phyloP scores from a whole-genome alignment of 2,888 invertebrate genomes.

The Parochlus steinenii region DNA sequence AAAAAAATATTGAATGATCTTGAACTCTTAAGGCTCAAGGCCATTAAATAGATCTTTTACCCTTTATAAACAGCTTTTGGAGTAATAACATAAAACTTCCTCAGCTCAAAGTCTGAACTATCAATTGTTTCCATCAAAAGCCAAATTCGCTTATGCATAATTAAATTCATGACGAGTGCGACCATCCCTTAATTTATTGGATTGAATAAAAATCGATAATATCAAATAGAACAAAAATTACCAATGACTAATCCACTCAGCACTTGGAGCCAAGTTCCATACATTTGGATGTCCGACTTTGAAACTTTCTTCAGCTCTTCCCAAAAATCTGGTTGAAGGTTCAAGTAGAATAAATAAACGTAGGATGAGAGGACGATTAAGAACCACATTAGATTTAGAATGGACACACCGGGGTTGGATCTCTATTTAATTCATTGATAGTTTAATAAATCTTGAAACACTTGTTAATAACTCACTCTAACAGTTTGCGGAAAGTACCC shows the following conservation, averaged over 20 bases:
- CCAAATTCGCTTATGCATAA: not conserved
- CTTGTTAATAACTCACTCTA: slow-evolving; percentile 3
- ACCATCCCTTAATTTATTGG: too few relatives aligned
- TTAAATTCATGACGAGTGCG: too few relatives aligned
- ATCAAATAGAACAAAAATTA: not conserved
- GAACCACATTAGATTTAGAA: slow-evolving; percentile 1
- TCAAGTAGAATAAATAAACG: slow-evolving; percentile 3
- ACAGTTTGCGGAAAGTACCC: slow-evolving; percentile 2
- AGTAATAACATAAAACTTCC: slow-evolving; percentile 4
- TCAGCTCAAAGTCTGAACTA: too few relatives aligned
- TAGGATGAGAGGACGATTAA: slow-evolving; percentile 3
- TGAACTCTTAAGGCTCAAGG: too few relatives aligned
- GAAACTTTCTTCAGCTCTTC: not conserved
- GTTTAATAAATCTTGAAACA: too few relatives aligned
- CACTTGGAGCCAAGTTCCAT: not conserved
- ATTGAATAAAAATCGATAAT: not conserved
- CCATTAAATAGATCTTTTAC: too few relatives aligned
- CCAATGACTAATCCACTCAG: not conserved
- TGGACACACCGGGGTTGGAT: slow-evolving; percentile 3
- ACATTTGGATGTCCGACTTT: slow-evolving; percentile 3
- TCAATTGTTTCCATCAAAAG: not conserved
- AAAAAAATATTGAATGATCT: too few relatives aligned
- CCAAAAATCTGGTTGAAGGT: slow-evolving; percentile 7
- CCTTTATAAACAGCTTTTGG: slow-evolving; percentile 2
- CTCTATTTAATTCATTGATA: not conserved